Base-by-base conservation (phyloP, 2,797 vertebrate genomes). In the Cryptoprocta ferox region DNA sequence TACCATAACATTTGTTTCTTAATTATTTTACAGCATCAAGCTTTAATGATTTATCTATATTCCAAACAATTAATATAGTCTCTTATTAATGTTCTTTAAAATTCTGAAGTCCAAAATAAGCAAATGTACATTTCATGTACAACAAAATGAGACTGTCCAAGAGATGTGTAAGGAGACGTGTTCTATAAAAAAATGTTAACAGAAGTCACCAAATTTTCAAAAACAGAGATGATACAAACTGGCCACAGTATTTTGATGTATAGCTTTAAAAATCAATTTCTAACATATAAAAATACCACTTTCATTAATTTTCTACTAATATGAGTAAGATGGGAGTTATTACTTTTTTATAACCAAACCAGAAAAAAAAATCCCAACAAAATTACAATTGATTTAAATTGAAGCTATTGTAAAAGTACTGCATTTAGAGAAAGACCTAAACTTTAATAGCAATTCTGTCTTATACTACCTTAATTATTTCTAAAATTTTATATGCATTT, bases 31-130 rank as follows among this genome's bases (percentile, higher is more conserved):
- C 90, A 97, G 48, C 61, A 76, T 96, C 66, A 89, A 94, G 39
- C 39, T 95, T 97, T 97, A 45, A 95, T 95, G 68, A n/a, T 37
- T 70, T 98, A 95, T 73, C 70, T 96, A 53, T 94, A 82, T 93
- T 96, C 71, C 89, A 98, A 97, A 30, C 19, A 93, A 93, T 97
- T 98, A 93, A 90, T 83, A 50, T 42, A 97, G 83, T 95, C 45
- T 65, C 63, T 83, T 24, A 84, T 56, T 97, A 86, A 50, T 75
- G 61, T 71, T 70, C 75, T 91, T 91, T 26, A 91, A 89, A 89
- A 68, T 28, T 91, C 59, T 94, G 32, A 95, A 96, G 88, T 92
- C 35, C 63, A 89, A 95, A 94, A 81, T 81, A 95, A 97, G 63
- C 63, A 42, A 93, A 94, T 71, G 94, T 50, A 80, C n/a, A n/a